Conservation (phyloP, 2,888 invertebrate species). For the Brachypalpus laphriformis region DNA sequence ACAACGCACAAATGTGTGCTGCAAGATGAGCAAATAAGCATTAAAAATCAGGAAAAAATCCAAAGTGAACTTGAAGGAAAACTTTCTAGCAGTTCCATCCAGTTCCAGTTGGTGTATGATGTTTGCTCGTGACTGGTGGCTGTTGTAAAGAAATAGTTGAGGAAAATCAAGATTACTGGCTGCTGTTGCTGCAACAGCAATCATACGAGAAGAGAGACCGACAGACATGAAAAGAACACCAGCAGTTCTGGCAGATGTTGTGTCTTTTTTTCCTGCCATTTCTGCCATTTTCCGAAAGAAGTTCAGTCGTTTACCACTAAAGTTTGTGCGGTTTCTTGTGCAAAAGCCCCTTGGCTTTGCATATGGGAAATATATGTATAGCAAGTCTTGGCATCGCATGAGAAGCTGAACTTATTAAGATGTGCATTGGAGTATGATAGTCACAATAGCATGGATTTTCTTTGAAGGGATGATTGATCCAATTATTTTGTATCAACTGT, state of each 20-base stretch:
- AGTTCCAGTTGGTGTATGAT: conserved; percentile 59
- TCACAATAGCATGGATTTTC: not conserved
- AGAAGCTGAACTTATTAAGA: not conserved
- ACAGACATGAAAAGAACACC: conserved; percentile 53
- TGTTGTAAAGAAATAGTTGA: conserved; percentile 41
- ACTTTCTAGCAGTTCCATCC: conserved; percentile 52
- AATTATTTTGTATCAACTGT: too few species aligned
- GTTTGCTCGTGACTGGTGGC: conserved; percentile 56
- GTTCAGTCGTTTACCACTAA: conserved; percentile 23
- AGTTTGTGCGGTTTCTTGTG: conserved; percentile 32
- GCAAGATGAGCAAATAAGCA: conserved; percentile 35
- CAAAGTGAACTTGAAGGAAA: conserved; percentile 55
- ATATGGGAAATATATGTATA: not conserved
- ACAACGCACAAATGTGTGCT: conserved; percentile 52
- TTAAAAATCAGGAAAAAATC: conserved; percentile 50
- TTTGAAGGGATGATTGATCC: not conserved
- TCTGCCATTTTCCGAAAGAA: conserved; percentile 11
- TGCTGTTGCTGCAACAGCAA: conserved; percentile 43
- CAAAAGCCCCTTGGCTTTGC: conserved; percentile 24
- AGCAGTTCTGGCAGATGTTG: conserved; percentile 30
- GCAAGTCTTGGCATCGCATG: not conserved
- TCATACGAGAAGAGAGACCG: conserved; percentile 39
- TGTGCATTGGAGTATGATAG: not conserved
- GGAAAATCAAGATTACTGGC: conserved; percentile 63
- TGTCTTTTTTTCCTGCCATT: not conserved